Evolutionary conservation across 2,888 invertebrate species (phyloP), one percentile per base, ranked within the genome.

Genomic region (Rutpela maculata): DNA sequence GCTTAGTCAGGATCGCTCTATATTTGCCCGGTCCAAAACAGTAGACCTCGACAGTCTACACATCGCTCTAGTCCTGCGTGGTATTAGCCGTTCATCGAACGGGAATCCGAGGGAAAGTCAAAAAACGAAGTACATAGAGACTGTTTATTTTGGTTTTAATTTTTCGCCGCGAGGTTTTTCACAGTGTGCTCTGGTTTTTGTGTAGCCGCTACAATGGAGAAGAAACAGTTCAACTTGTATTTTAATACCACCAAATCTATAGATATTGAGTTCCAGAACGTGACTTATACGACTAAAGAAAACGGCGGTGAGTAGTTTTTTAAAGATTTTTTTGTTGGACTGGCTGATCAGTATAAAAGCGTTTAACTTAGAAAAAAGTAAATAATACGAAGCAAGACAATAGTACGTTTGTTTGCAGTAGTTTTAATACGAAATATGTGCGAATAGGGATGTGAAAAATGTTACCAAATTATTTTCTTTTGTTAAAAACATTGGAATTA

Each of bases 261-360:
- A 31, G 72, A 80, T 19, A 74, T 80, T 26, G 77, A 78, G 38
- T 80, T 80, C 60, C 17, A 65, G 19, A 55, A 76, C 66, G 17
- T 80, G 38, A 35, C 38, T 26, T 78, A 63, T 18, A 6, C 22
- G 19, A 19, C 26, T 5, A 80, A 80, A 50, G 10, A 50, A 5
- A 77, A 77, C 43, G 57, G 60, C 12, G 71, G 79, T 78, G 43
- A 80, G 79, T 66, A 79, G 79, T 67, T 63, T 43, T 55, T 57
- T 63, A 55, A 11, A 60, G 18, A 67, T 60, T 55, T 76, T 43
- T 72, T 15, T 22, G 35, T 43, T 10, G 19, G 11, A 26, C 22
- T 26, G 1, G 22, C 4, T 1, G 22, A 26, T n/a, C n/a, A n/a
- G n/a, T n/a, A n/a, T n/a, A n/a, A 26, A 26, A 4, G 22, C 22